Evolutionary conservation across 2,797 vertebrate genomes (phyloP).

Genomic region (Heliangelus exortis): DNA sequence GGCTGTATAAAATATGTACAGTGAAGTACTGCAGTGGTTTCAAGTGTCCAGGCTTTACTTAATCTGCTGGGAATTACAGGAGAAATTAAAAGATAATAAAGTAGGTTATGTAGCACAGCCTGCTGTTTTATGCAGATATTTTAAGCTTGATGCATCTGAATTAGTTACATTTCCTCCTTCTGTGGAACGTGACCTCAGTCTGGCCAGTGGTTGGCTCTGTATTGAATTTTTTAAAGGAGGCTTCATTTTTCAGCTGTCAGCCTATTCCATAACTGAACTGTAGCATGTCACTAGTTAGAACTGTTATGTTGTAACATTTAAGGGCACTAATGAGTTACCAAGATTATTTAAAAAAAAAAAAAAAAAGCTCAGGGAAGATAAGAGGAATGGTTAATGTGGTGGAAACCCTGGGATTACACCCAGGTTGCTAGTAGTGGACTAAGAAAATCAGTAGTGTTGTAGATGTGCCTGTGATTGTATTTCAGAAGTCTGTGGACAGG

Average conservation of each 20-base stretch:
- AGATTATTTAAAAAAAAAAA: neutral
- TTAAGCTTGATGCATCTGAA: neutral
- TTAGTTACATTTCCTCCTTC: neutral
- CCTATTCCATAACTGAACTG: neutral
- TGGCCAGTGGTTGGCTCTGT: neutral
- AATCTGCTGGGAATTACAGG: neutral
- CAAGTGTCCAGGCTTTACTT: neutral
- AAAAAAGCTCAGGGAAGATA: neutral
- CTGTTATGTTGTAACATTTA: neutral
- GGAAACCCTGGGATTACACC: neutral
- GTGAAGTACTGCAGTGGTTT: neutral
- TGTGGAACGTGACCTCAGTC: neutral
- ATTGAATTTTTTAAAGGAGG: neutral
- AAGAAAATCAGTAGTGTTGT: neutral
- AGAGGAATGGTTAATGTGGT: neutral
- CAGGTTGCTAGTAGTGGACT: neutral
- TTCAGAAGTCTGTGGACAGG: conserved; percentile 83
- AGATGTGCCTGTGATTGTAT: conserved; percentile 38
- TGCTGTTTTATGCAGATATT: neutral
- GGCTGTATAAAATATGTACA: neutral
- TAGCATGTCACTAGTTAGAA: neutral
- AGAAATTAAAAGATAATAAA: neutral
- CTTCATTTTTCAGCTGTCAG: neutral
- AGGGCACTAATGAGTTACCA: neutral
- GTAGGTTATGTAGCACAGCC: neutral